Percentiles rank a stretch among this genome's conserved stretches.
These are phyloP conservation scores for Acromyrmex echinatior DNA, from an alignment of 1,140 invertebrate genomes.

Conservation along the genomic window DNA sequence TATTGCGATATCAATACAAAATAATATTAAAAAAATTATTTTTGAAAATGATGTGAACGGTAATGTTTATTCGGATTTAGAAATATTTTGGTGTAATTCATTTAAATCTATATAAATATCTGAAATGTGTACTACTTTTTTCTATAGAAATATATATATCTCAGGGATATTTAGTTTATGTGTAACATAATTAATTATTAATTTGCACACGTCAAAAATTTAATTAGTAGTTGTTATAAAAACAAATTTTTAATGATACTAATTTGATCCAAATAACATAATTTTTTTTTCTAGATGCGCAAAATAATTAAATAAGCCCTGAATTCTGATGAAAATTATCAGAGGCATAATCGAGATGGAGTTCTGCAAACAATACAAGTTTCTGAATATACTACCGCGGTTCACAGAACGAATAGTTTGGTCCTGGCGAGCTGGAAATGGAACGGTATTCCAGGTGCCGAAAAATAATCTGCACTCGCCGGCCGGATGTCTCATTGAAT, in stretches of 20 bases:
- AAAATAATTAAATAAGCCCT: not conserved
- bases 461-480: constrained; percentile 54
- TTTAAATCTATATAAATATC: not conserved
- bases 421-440: constrained; percentile 76
- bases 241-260: not conserved
- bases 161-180: not conserved
- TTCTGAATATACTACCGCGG: constrained; percentile 69
- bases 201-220: not conserved
- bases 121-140: not conserved
- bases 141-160: not conserved
- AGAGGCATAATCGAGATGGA: constrained; percentile 65
- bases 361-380: constrained; percentile 69
- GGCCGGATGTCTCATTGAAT: constrained; percentile 75
- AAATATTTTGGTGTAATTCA: constrained; percentile 2
- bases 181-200: not conserved
- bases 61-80: not conserved
- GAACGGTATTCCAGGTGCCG: constrained; percentile 67
- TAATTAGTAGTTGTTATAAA: not conserved
- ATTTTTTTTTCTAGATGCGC: constrained; percentile 3
- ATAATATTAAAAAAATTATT: constrained; percentile 25
- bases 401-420: constrained; percentile 70
- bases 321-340: constrained; percentile 22
- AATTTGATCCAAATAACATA: not conserved
- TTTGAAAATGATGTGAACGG: not conserved
- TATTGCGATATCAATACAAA: constrained; percentile 39